Evolutionary conservation across 2,888 invertebrate genomes (phyloP), one percentile per base, ranked within the genome.

Genomic region (Lepidochrysops patricia): DNA sequence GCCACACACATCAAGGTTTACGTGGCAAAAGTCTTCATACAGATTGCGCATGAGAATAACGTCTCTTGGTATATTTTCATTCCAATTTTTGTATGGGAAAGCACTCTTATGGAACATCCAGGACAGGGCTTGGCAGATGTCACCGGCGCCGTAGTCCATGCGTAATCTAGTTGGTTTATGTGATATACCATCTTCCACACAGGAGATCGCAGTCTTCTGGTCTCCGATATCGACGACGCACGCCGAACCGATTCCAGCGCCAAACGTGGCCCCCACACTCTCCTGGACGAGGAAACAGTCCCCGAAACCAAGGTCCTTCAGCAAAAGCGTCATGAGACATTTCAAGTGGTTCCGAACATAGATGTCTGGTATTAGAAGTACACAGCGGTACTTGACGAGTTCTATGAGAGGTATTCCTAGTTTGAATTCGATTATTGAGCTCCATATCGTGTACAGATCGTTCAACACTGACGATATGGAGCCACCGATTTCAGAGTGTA

Each of bases 181-280:
- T 25, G 98, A 98, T 63, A 98, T 95, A 0, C 97, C 98, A 89
- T 98, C 98, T 86, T 98, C 98, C 0, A 98, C 97, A 85, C 98
- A 98, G 1, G 97, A 97, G 19, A 98, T 95, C 0, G 97, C 96
- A 0, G 97, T 97, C 87, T 98, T 98, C 77, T 98, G 97, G 75
- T 98, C 98, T 0, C 98, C 98, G 58, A 98, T 94, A 77, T 98
- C 98, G 0, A 98, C 95, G 0, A 98, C 97, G 84, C 98, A 98
- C 0, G 97, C 98, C 72, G 94, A 95, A 1, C 89, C 89, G 6
- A 90, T 87, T 0, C 89, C 90, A 35, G 90, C 89, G 0, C 90
- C 90, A 67, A 89, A 90, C 4, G 89, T 89, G 0, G 89, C 89
- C 7, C 88, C 89, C 0, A 90, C 84, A 80, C 84, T 84, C 74